A percentile compares a stretch with the other conserved stretches of the same genome.
Evolutionary conservation across 2,113 vertebrate species (phyloP).

Genomic region (Scolopax mira): DNA sequence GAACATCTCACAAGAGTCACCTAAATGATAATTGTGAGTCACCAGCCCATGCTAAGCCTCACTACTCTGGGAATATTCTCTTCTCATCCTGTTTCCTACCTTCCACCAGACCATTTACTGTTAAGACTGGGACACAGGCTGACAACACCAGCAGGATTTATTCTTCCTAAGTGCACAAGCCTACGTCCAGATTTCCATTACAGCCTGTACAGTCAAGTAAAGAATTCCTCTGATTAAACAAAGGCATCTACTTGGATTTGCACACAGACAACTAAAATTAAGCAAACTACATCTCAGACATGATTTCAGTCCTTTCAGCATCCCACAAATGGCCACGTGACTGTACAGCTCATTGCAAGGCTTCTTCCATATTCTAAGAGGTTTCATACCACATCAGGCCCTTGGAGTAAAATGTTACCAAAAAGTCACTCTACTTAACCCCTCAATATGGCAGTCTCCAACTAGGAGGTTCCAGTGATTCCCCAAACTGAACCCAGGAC

Average conservation of each 20-base stretch:
- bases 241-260: background rate
- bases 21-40: background rate
- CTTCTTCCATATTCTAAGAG: background rate
- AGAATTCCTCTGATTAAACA: background rate
- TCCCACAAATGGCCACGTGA: background rate
- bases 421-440: background rate
- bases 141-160: background rate
- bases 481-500: background rate
- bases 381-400: background rate
- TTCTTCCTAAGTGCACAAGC: background rate
- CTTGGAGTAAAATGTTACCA: background rate
- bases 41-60: background rate
- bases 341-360: background rate
- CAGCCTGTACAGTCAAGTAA: background rate
- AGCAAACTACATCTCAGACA: background rate
- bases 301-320: background rate
- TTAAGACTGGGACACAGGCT: background rate
- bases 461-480: background rate
- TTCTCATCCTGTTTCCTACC: background rate
- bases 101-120: background rate
- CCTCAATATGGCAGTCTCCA: background rate
- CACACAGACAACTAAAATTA: background rate
- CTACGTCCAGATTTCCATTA: background rate
- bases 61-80: background rate
- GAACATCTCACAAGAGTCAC: background rate